Evolutionary conservation across 2,888 invertebrate genomes (phyloP), one percentile per base, ranked within the genome.

Genomic region (Rhyacophila evoluta): DNA sequence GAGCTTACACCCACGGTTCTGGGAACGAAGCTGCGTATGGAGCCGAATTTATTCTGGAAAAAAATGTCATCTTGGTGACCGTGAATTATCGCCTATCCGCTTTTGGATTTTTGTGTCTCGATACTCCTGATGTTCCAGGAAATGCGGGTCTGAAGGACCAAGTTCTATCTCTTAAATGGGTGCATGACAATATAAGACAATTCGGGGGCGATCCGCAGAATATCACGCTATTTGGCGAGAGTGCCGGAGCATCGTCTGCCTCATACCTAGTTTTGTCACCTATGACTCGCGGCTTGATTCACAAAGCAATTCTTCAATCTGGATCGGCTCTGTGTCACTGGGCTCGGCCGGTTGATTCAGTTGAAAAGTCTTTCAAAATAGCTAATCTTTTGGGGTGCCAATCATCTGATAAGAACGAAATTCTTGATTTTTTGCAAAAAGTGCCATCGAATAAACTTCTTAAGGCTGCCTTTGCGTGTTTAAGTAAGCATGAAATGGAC

Each of bases 11-110:
- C 15, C 39, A 75, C 19, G 84, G 85, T 11, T 78, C 81, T 19
- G 83, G 83, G 6, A 71, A 77, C 41, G 29, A 25, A 12, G 81
- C 79, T 2, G 33, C 39, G 11, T 82, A 80, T 67, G 84, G 85
- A 2, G 83, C 85, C 1, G 78, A 83, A 37, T 82, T 83, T 68
- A 79, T 85, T n/a, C 83, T 85, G 80, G 81, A 81, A 75, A 81
- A 84, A 79, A 83, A 84, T 78, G 82, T 85, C 6, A 83, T 85
- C 36, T 73, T 85, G 10, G 85, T 85, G 2, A 84, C 85, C 10
- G 72, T 85, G 1, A 85, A 84, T 71, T 84, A 84, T 73, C 82
- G 84, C 39, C 77, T 84, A 10, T 83, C 83, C 12, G 73, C 79
- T 25, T 76, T 84, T 11, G 84, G 84, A 10, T 79, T 79, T 55